Base-by-base conservation (phyloP, 2,113 vertebrate species). In the Pachyramphus minor region DNA sequence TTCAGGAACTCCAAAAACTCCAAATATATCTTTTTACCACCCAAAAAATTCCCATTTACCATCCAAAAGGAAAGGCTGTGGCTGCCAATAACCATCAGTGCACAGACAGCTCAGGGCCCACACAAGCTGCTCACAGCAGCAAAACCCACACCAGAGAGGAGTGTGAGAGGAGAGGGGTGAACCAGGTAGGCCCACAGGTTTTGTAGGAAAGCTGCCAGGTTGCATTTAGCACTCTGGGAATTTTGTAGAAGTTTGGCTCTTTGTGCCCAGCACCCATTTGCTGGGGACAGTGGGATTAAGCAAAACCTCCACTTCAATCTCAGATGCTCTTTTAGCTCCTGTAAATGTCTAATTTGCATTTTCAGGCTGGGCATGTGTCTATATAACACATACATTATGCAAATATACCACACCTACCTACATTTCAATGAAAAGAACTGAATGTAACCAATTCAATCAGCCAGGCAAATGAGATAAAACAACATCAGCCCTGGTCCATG, bases 201-300 rank as follows among this genome's bases (percentile, higher is more conserved):
- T 23, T 14, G 18, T 9, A 64, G 37, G 27, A 71, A 28, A 31
- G 9, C 5, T 37, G 3, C 3, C 5, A 76, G 22, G 28, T 9
- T 55, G 31, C 44, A 69, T 58, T 73, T 49, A 74, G 22, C 28
- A 24, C 44, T 28, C 9, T 1, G 9, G 27, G 8, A 55, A 37
- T 55, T 41, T 16, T 52, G 18, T 13, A 39, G 19, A 49, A 35
- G 10, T 67, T 75, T 42, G 30, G 19, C 14, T 22, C 27, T 76
- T 42, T 8, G 6, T 7, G 22, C 31, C 33, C 47, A 79, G 58
- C 22, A 67, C 9, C 12, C 28, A 31, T 14, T 18, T 49, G 41
- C 24, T 4, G 1, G 16, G 8, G 37, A 30, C 39, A 30, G 39
- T 1, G 3, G 5, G 9, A 27, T 2, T 30, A 31, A 66, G 15